Evolutionary conservation across 2,888 invertebrate genomes (phyloP).

Genomic region (Copidosoma aretas): DNA sequence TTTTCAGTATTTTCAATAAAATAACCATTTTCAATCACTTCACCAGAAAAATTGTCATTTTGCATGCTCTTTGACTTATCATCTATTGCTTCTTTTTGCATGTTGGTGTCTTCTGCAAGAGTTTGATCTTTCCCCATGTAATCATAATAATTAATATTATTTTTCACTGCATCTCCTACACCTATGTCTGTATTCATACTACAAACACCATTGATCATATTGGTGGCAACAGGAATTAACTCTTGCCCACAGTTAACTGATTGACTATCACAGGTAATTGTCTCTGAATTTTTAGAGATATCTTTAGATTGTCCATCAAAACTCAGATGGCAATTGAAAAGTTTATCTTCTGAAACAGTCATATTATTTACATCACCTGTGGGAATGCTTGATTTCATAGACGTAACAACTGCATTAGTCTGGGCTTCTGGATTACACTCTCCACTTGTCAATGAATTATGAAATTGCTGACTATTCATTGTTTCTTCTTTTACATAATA

Average conservation of each 20-base stretch:
- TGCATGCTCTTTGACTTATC: conserved; percentile 51
- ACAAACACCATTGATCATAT: conserved; percentile 37
- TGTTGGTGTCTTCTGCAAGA: conserved; percentile 38
- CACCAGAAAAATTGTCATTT: conserved; percentile 51
- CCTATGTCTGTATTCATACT: conserved; percentile 25
- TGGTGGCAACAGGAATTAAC: conserved; percentile 41
- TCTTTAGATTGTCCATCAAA: conserved; percentile 44
- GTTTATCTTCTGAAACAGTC: conserved; percentile 45
- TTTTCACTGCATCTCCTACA: conserved; percentile 26
- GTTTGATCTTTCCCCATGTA: conserved; percentile 38
- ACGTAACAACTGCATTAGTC: conserved; percentile 26
- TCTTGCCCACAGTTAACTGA: conserved; percentile 38
- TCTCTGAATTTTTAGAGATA: conserved; percentile 30
- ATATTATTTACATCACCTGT: conserved; percentile 24
- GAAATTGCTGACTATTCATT: conserved; percentile 43
- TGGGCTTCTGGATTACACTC: conserved; percentile 46
- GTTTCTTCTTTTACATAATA: conserved; percentile 57
- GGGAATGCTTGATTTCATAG: conserved; percentile 29
- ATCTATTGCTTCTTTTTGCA: conserved; percentile 49
- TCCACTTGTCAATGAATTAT: conserved; percentile 43
- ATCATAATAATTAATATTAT: conserved; percentile 31
- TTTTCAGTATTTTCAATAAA: conserved; percentile 34
- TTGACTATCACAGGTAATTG: conserved; percentile 31
- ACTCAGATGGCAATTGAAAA: conserved; percentile 48
- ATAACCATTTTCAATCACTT: conserved; percentile 51